Base-by-base conservation (phyloP, 2,888 invertebrate species). In the Fragum whitleyi region DNA sequence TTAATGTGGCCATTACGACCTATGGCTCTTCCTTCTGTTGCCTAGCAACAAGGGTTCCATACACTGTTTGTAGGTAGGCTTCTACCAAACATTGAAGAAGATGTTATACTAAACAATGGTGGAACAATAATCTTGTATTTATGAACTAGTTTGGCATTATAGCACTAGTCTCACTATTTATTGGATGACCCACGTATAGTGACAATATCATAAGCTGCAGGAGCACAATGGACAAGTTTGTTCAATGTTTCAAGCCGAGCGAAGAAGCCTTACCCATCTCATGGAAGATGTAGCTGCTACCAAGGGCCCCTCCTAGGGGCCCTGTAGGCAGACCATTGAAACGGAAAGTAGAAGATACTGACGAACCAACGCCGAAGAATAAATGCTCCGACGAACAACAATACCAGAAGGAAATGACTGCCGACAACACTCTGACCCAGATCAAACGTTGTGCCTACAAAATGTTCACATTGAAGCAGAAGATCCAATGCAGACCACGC, bases 201-300 rank as follows among this genome's bases (percentile, higher is more conserved):
- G n/a, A n/a, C n/a, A n/a, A n/a, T n/a, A n/a, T n/a, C n/a, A n/a
- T n/a, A n/a, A n/a, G n/a, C n/a, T 42, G 16, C 42, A 7, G 11
- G 16, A 42, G 11, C 55, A 59, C 23, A 65, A 65, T 65, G 65
- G 65, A 65, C 28, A 65, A 65, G 65, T 65, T 36, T n/a, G 16
- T 65, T 5, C 32, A 23, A 19, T 42, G 68, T 2, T 42, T 19
- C 23, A 47, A 39, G 9, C 7, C 68, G 5, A 36, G 32, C 11
- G 68, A 47, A 23, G 68, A 68, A 23, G 68, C 68, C 68, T 21
- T 68, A 14, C 68, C 68, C 16, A 23, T 19, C 2, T 59, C 61
- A 57, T 77, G 72, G 77, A 77, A 77, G 62, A 67, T 55, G 16
- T 23, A 26, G 7, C 77, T 62, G 0, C 23, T 77, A 21, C 72